Percentiles rank a stretch among this genome's conserved stretches.
These are phyloP conservation scores for Parasteatoda tepidariorum DNA, from an alignment of 1,140 invertebrate species.

Conservation along the genomic window DNA sequence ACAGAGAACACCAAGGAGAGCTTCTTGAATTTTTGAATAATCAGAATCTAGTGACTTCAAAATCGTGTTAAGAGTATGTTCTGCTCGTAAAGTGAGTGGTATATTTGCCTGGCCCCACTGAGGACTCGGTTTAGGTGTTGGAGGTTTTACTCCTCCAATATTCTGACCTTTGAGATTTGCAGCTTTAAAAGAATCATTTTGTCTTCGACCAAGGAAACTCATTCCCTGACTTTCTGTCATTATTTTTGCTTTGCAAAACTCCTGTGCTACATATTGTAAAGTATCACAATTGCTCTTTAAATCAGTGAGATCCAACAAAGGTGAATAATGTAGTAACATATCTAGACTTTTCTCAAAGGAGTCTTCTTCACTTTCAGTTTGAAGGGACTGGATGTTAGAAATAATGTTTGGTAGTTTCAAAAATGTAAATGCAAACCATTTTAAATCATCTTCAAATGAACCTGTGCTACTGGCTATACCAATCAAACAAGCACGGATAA, in stretches of 20 bases:
- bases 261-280: conserved; percentile 83
- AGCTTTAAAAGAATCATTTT: conserved; percentile 42
- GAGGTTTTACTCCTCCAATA: background rate
- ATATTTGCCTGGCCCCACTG: conserved; percentile 69
- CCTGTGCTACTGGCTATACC: conserved; percentile 78
- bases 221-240: conserved; percentile 82
- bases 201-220: conserved; percentile 78
- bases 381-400: conserved; percentile 63
- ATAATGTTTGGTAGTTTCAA: conserved; percentile 78
- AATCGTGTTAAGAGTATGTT: conserved; percentile 86
- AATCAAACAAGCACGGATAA: conserved; percentile 88
- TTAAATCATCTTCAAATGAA: conserved; percentile 83
- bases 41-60: conserved; percentile 85
- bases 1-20: conserved; percentile 74
- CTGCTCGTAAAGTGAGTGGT: conserved; percentile 82
- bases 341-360: conserved; percentile 86
- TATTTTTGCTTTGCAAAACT: conserved; percentile 82
- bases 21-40: conserved; percentile 85
- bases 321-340: conserved; percentile 81
- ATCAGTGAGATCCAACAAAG: conserved; percentile 89
- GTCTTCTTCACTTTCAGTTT: conserved; percentile 12
- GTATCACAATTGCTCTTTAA: conserved; percentile 88
- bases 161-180: background rate
- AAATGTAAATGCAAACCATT: conserved; percentile 94
- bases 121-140: conserved; percentile 37